These are phyloP conservation scores for Adela reaumurella DNA, from an alignment of 2,888 invertebrate genomes.

Conservation along the genomic window DNA sequence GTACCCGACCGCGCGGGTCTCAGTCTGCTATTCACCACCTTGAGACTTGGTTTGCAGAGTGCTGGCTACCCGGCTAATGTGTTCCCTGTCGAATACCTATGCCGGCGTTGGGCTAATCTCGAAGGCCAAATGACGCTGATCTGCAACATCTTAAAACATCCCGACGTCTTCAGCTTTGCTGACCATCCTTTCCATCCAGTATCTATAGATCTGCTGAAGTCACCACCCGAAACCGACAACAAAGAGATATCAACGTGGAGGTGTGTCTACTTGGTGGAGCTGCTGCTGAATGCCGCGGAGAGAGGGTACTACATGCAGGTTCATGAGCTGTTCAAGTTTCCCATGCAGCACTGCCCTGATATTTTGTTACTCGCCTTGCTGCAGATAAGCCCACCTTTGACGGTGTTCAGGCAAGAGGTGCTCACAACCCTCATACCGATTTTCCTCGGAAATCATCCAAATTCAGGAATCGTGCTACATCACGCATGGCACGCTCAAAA, in stretches of 20 bases:
- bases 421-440: constrained; percentile 85
- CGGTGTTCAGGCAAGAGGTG: constrained; percentile 79
- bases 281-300: constrained; percentile 82
- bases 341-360: constrained; percentile 92
- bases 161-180: constrained; percentile 92
- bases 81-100: constrained; percentile 87
- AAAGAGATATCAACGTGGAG: constrained; percentile 93
- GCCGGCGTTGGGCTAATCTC: constrained; percentile 88
- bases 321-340: constrained; percentile 87
- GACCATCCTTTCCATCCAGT: constrained; percentile 88
- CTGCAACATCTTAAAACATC: constrained; percentile 80
- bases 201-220: constrained; percentile 84
- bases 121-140: constrained; percentile 91
- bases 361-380: constrained; percentile 84
- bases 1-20: constrained; percentile 85
- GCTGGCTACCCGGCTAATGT: constrained; percentile 66
- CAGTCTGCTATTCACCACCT: constrained; percentile 74
- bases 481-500: constrained; percentile 91
- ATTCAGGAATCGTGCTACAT: constrained; percentile 93
- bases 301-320: constrained; percentile 79
- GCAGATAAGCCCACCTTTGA: constrained; percentile 80
- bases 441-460: constrained; percentile 93
- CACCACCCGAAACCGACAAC: constrained; percentile 91
- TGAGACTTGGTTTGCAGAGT: constrained; percentile 76
- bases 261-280: constrained; percentile 86